Conservation (phyloP, 2,797 vertebrate genomes). For the Luscinia luscinia region DNA sequence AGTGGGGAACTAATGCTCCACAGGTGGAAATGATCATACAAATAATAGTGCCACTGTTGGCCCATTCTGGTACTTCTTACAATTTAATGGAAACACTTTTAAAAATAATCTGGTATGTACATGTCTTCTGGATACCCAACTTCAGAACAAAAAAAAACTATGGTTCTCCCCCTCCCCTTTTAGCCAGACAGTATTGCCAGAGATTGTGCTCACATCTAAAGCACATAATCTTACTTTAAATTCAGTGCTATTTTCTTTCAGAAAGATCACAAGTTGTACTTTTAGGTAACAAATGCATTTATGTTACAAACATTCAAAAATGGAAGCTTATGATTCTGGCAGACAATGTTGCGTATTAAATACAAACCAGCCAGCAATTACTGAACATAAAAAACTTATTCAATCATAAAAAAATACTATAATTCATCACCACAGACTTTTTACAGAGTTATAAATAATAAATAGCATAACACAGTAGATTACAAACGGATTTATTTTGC, state of each 20-base stretch:
- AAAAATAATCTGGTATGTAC: constrained; percentile 60
- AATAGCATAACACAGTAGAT: constrained; percentile 76
- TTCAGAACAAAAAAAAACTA: constrained; percentile 30
- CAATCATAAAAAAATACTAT: constrained; percentile 79
- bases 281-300: constrained; percentile 70
- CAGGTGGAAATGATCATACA: constrained; percentile 55
- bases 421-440: constrained; percentile 75
- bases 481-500: constrained; percentile 72
- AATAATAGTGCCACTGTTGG: constrained; percentile 56
- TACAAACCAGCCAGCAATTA: constrained; percentile 71
- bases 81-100: constrained; percentile 61
- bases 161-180: constrained; percentile 17
- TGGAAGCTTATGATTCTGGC: constrained; percentile 72
- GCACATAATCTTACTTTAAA: constrained; percentile 57
- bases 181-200: constrained; percentile 58
- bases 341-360: constrained; percentile 70
- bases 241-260: constrained; percentile 75
- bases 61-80: constrained; percentile 48
- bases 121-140: constrained; percentile 43
- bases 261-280: constrained; percentile 69
- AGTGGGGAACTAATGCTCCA: constrained; percentile 66
- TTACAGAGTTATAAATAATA: constrained; percentile 78
- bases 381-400: constrained; percentile 73
- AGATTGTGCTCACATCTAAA: constrained; percentile 56
- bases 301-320: constrained; percentile 74